These are phyloP conservation scores for Enteromius radiatus DNA, from an alignment of 2,797 vertebrate genomes.

Conservation along the genomic window DNA sequence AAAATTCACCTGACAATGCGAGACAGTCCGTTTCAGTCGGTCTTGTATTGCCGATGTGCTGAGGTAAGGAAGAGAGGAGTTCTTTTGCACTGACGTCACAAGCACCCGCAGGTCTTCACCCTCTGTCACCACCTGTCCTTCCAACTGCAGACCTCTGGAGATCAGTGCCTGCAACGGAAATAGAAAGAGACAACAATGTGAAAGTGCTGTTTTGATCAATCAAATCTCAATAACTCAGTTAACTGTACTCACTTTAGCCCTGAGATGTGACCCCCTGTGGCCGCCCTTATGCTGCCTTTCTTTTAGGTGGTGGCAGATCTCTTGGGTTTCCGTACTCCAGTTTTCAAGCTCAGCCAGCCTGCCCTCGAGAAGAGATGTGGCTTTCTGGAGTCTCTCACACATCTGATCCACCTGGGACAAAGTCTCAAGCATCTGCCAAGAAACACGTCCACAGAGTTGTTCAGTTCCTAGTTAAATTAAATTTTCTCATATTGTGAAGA, in stretches of 20 bases:
- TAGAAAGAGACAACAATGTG: not conserved
- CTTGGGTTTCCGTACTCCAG: conserved; percentile 69
- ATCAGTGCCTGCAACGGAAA: conserved; percentile 69
- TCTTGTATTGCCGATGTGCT: conserved; percentile 65
- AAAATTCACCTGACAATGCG: conserved; percentile 53
- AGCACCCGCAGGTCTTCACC: conserved; percentile 69
- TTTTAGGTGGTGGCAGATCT: conserved; percentile 61
- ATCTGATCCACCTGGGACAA: conserved; percentile 61
- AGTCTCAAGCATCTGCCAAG: conserved; percentile 55
- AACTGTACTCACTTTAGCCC: conserved; percentile 56
- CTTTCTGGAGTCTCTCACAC: conserved; percentile 67
- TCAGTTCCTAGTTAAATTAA: not conserved
- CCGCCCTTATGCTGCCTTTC: conserved; percentile 51
- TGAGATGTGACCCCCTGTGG: conserved; percentile 31
- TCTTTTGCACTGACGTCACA: conserved; percentile 60
- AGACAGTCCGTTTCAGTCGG: conserved; percentile 67
- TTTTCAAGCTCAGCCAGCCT: conserved; percentile 67
- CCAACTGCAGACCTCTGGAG: conserved; percentile 71
- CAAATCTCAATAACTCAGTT: not conserved
- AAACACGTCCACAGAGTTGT: not conserved
- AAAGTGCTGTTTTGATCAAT: not conserved
- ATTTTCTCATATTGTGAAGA: not conserved
- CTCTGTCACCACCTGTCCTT: conserved; percentile 71
- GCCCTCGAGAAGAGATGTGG: conserved; percentile 66
- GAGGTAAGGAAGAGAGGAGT: conserved; percentile 65